Evolutionary conservation across 2,888 invertebrate genomes (phyloP).

Genomic region (Troides oblongomaculatus): DNA sequence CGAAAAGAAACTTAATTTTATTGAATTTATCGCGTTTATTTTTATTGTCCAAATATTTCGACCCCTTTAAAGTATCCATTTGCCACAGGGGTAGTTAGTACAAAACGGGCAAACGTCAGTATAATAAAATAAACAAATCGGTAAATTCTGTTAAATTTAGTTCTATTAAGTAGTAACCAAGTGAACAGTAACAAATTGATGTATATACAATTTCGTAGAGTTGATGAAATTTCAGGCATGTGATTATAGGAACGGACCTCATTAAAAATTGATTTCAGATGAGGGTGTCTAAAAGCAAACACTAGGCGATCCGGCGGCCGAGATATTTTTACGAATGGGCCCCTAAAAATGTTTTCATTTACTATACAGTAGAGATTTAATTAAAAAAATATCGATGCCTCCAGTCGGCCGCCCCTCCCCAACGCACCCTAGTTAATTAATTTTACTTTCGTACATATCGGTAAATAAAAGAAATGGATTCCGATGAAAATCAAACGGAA

Average conservation of each 20-base stretch:
- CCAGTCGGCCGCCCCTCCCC: background rate
- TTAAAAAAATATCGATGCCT: slow-evolving; percentile 23
- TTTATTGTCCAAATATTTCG: no score
- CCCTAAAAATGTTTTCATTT: slow-evolving; percentile 10
- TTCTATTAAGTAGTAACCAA: no score
- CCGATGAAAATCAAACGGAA: slow-evolving; percentile 8
- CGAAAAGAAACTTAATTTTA: no score
- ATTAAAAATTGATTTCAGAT: slow-evolving; percentile 12
- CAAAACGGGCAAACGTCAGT: no score
- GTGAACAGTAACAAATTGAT: no score
- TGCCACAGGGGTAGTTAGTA: no score
- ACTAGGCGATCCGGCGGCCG: background rate
- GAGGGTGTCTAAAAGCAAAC: slow-evolving; percentile 1
- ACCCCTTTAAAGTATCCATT: no score
- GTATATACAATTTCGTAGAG: background rate
- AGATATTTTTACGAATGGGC: slow-evolving; percentile 17
- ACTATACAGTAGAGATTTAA: slow-evolving; percentile 21
- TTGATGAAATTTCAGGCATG: background rate
- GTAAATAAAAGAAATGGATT: slow-evolving; percentile 5
- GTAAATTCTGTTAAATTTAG: no score
- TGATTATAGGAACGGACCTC: background rate
- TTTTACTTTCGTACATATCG: background rate
- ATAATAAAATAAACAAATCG: no score
- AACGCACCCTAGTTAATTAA: slow-evolving; percentile 2
- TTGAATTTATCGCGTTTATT: no score